Percentiles rank a stretch among this genome's conserved stretches.
Conservation (phyloP, 1,140 invertebrate species). For the Lerema accius region DNA sequence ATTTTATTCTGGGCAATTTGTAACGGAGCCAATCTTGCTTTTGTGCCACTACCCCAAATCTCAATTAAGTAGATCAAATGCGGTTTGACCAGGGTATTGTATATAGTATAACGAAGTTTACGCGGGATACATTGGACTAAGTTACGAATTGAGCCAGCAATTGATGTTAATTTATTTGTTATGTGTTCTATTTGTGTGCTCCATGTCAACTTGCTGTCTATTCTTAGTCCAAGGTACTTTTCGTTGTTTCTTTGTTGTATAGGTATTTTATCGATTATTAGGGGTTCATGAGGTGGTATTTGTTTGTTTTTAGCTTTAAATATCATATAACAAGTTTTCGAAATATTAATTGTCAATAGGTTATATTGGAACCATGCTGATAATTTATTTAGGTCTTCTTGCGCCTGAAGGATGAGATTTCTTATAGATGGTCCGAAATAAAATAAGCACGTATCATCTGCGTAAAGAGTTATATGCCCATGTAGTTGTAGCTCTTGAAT, state of each 20-base stretch:
- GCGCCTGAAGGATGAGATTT: slow-evolving; percentile 11
- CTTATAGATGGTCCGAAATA: neutral
- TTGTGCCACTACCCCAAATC: slow-evolving; percentile 21
- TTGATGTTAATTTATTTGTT: slow-evolving; percentile 8
- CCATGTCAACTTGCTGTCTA: slow-evolving; percentile 12
- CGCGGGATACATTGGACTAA: slow-evolving; percentile 16
- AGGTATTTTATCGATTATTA: slow-evolving; percentile 16
- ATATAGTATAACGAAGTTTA: slow-evolving; percentile 8
- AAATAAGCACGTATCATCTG: slow-evolving; percentile 25
- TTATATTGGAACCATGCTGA: slow-evolving; percentile 20
- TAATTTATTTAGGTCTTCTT: slow-evolving; percentile 18
- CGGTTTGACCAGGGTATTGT: slow-evolving; percentile 5
- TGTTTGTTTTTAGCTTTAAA: slow-evolving; percentile 27
- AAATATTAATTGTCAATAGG: slow-evolving; percentile 24
- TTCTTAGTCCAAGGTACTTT: slow-evolving; percentile 32
- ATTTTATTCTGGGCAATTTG: no score
- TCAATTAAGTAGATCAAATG: slow-evolving; percentile 26
- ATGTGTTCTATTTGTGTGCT: slow-evolving; percentile 10
- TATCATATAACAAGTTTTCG: slow-evolving; percentile 18
- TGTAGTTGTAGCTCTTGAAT: no score
- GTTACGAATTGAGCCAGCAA: slow-evolving; percentile 4
- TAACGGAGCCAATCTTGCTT: slow-evolving; percentile 16
- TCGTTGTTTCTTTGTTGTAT: slow-evolving; percentile 20
- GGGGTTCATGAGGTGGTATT: slow-evolving; percentile 9
- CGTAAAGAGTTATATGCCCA: slow-evolving; percentile 21